phyloP scores from a whole-genome alignment of 2,113 vertebrate genomes.

The Toxotes jaculatrix region DNA sequence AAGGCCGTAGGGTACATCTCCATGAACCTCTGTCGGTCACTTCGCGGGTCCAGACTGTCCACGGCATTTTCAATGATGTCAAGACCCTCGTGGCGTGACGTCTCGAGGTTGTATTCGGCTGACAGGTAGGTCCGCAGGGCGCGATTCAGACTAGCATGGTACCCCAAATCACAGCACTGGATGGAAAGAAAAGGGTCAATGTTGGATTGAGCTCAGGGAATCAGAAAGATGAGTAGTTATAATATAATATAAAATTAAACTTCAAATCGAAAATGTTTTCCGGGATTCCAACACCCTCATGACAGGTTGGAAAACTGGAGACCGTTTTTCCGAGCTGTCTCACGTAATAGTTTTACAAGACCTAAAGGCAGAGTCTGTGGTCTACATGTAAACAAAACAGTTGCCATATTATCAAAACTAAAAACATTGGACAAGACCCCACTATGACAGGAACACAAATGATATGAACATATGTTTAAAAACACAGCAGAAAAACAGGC shows the following conservation, averaged over 20 bases:
- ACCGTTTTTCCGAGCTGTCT: neutral
- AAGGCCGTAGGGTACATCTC: slow-evolving; percentile 97
- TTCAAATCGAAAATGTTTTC: neutral
- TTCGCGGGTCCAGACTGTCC: slow-evolving; percentile 95
- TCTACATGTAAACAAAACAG: neutral
- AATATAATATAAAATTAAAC: neutral
- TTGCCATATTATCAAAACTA: neutral
- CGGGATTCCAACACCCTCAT: too few relatives aligned
- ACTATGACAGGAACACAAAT: neutral
- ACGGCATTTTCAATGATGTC: slow-evolving; percentile 99
- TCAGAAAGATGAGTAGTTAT: neutral
- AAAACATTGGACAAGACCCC: neutral
- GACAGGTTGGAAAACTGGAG: neutral
- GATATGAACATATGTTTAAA: neutral
- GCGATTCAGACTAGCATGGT: slow-evolving; percentile 96
- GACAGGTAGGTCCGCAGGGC: slow-evolving; percentile 97
- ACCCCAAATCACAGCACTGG: slow-evolving; percentile 97
- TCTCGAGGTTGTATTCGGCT: slow-evolving; percentile 98
- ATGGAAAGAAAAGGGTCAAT: neutral
- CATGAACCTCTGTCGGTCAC: slow-evolving; percentile 98
- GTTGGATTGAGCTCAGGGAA: neutral
- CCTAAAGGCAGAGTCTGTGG: neutral
- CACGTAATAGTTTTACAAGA: neutral
- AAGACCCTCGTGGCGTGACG: slow-evolving; percentile 96
- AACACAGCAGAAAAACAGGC: too few relatives aligned